Base-by-base conservation (phyloP, 92 coral and sea anemone species). In the Palythoa heliodiscus region DNA sequence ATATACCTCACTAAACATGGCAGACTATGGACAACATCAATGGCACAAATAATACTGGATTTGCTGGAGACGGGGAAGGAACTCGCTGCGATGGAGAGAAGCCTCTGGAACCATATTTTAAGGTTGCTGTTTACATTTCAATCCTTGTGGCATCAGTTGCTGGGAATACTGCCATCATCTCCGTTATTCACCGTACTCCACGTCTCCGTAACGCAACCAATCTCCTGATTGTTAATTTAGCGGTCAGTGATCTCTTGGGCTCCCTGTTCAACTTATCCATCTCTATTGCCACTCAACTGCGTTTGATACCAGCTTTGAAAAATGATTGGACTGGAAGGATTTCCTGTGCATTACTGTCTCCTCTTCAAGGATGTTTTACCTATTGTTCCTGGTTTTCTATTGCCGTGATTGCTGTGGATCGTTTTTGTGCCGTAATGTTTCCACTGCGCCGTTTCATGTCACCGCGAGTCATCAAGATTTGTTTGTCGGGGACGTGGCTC, bases 401-500 rank as follows among this genome's bases (percentile, higher is more conserved):
- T 87, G 86, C 92, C 14, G 92, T 93, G 22, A 94, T 96, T 20
- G 98, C 98, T 14, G 89, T 93, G 48, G 95, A 96, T 81, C 93
- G 98, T 11, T 96, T 87, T 67, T 89, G 89, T 40, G 98, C 98
- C 0, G 91, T 96, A 60, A 75, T 96, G 71, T 94, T 85, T 77
- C 98, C 98, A 0, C 87, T 94, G 20, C 92, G 86, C 47, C 90
- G 87, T 85, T 57, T 87, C 83, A 82, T 88, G 50, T 88, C 87
- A 50, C 92, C 91, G n/a, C 63, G 88, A n/a, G 86, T 89, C 24
- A 87, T 92, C 16, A 84, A 89, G 76, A 5, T 90, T 4, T 83
- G 88, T 57, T 90, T 94, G 66, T 86, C 84, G 13, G 72, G 89
- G 16, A 93, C 92, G 38, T 96, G 98, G 98, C 24, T 94, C 6